Evolutionary conservation across 2,113 vertebrate species (phyloP), one percentile per base, ranked within the genome.

Genomic region (Marcusenius ussheri): DNA sequence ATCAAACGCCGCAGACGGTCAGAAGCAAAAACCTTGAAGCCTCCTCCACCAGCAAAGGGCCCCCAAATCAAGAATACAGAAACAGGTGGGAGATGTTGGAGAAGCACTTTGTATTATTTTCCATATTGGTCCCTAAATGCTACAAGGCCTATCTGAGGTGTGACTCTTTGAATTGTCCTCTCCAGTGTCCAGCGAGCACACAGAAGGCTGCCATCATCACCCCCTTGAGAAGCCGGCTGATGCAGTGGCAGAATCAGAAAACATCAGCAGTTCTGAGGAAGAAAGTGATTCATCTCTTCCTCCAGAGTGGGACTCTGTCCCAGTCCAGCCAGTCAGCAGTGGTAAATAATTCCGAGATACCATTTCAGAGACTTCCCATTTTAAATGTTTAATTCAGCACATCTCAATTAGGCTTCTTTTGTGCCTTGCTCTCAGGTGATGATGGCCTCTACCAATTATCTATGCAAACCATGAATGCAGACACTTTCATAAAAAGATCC

Each of bases 391-490:
- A 19, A 83, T 83, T 88, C 80, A 45, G 88, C 84, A 49, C 11
- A 31, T 83, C 21, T 35, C 50, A 88, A 2, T 31, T 83, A 21
- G 51, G 35, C 89, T 4, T 92, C 88, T 91, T 91, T 24, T 5
- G 11, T 42, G 19, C 92, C 8, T 31, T 66, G 15, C 47, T 1
- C 27, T 5, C 91, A 99, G 98, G 96, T 93, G 96, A 96, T 5
- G 98, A 98, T 90, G 98, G 97, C 93, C 97, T 99, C 83, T 98
- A 99, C 91, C 98, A 99, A 95, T 96, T 99, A 87, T 98, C 98
- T 91, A 94, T 99, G 86, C 98, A 99, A 96, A 99, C 98, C 11
- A 95, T 98, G 94, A 98, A 97, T 0, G 98, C 98, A 93, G 98
- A 99, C 90, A 95, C 96, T 83, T 99, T 99, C 94, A 95, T 99